Conservation (phyloP, 2,797 vertebrate genomes). For the Taeniopygia guttata region DNA sequence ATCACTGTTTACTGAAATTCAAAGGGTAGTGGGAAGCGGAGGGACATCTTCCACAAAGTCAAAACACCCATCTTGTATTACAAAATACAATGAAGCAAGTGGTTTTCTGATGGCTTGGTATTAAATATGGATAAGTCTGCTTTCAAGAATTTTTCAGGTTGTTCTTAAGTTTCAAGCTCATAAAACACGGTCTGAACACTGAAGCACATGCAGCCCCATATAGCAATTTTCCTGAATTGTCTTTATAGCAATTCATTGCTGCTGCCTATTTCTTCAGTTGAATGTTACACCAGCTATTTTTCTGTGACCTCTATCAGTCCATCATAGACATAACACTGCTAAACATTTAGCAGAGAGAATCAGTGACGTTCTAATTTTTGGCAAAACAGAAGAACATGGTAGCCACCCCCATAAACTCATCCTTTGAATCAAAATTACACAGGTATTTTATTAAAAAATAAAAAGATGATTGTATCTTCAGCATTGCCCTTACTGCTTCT, state of each 20-base stretch:
- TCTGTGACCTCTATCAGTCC: not conserved
- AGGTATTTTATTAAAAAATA: not conserved
- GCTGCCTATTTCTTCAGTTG: not conserved
- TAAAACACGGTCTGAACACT: not conserved
- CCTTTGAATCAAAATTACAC: not conserved
- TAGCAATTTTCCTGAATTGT: not conserved
- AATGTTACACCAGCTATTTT: not conserved
- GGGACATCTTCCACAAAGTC: not conserved
- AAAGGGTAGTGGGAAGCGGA: not conserved
- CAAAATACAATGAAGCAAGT: not conserved
- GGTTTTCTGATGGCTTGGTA: not conserved
- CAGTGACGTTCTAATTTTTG: not conserved
- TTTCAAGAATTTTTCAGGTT: not conserved
- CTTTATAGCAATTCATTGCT: not conserved
- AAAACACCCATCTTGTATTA: not conserved
- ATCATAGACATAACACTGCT: not conserved
- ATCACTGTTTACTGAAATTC: not conserved
- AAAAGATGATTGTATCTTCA: accelerated
- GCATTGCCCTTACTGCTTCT: not conserved
- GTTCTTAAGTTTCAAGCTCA: not conserved
- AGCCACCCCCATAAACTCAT: not conserved
- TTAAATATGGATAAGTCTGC: not conserved
- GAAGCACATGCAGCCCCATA: not conserved
- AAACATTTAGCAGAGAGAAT: not conserved
- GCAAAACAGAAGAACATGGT: not conserved